Base-by-base conservation (phyloP, 2,888 invertebrate species). In the Macrophya annulata region DNA sequence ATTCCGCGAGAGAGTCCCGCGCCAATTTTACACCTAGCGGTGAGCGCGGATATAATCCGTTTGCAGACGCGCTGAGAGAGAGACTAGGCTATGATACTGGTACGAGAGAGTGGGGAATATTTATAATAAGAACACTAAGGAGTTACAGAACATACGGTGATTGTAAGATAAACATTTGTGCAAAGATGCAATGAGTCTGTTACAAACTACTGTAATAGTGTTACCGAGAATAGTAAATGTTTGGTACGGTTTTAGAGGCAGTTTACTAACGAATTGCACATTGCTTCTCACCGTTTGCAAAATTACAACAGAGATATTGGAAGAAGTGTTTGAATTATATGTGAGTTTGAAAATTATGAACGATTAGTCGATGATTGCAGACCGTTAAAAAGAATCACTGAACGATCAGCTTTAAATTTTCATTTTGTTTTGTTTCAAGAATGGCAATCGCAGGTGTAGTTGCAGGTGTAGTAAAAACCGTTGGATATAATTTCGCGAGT, bases 381-480 rank as follows among this genome's bases (percentile, higher is more conserved):
- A 43, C 2, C 9, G 9, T 31, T 0, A 43, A 43, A 43, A 43
- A 43, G 6, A 43, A 43, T 9, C 43, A 55, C n/a, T 8, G 8
- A n/a, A n/a, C 6, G 6, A 55, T 17, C 55, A 31, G 3, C 3
- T 31, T 31, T 3, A 31, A 31, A 31, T 31, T 55, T 55, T 8
- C 55, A 8, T 55, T n/a, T 17, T n/a, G n/a, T 55, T 55, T 1
- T 55, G 55, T 55, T 55, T 55, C n/a, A 55, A 55, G 55, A 55
- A 55, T 55, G n/a, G 55, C 55, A 55, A n/a, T 17, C n/a, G 55
- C 55, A 55, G 55, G 55, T 55, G 55, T 55, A 55, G 55, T n/a
- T n/a, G 55, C 55, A 55, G 55, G 55, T 55, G 55, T 8, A 55
- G 6, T 5, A 55, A 55, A 8, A n/a, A n/a, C n/a, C 55, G n/a